A percentile compares a stretch with the other conserved stretches of the same genome.
Conservation (phyloP, 2,797 vertebrate species). For the Sternotherus odoratus region DNA sequence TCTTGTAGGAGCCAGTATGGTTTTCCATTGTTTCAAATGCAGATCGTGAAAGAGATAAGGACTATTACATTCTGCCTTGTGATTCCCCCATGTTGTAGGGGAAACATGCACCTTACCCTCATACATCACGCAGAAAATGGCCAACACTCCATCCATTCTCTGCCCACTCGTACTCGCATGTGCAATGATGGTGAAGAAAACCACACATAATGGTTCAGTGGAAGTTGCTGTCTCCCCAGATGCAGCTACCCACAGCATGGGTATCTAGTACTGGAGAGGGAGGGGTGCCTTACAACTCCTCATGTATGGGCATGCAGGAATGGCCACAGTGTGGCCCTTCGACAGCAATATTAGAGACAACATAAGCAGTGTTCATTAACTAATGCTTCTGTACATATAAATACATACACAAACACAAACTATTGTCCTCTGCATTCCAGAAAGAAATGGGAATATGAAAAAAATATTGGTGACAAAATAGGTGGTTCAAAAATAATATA, state of each 20-base stretch:
- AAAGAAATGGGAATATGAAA: neutral
- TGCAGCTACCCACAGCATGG: neutral
- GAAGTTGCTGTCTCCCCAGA: neutral
- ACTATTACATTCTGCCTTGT: neutral
- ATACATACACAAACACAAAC: neutral
- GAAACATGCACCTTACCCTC: neutral
- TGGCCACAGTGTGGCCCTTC: slow-evolving; percentile 9
- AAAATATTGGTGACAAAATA: neutral
- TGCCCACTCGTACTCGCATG: neutral
- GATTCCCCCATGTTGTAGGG: accelerated
- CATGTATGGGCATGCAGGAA: neutral
- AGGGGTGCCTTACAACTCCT: neutral
- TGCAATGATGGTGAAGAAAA: neutral
- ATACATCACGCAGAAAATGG: neutral
- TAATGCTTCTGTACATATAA: neutral
- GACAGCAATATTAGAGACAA: slow-evolving; percentile 60
- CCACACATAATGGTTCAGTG: neutral
- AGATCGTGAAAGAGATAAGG: neutral
- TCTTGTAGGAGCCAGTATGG: neutral
- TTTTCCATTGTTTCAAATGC: neutral
- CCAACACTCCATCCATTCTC: neutral
- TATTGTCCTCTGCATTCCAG: neutral
- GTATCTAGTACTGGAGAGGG: neutral
- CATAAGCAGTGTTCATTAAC: neutral
- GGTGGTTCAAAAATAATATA: neutral